Conservation (phyloP, 1,140 invertebrate species). For the Saxidomus purpurata region DNA sequence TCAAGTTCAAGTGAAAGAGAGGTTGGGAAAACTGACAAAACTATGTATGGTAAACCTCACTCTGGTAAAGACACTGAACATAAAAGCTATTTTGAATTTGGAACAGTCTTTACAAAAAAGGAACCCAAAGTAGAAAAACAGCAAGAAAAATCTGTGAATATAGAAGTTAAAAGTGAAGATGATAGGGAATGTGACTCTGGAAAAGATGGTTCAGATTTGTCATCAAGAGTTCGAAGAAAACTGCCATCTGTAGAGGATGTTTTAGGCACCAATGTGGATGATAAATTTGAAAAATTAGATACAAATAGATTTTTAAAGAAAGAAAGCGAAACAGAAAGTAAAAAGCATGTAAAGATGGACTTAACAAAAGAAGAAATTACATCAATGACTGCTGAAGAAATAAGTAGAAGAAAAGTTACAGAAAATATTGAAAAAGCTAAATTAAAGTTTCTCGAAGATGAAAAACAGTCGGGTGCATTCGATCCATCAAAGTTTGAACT, state of each 20-base stretch:
- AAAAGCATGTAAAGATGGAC: background rate
- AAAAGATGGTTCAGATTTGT: slow-evolving; percentile 40
- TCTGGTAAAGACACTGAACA: slow-evolving; percentile 15
- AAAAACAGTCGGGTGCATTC: slow-evolving; percentile 42
- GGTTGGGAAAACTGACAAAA: background rate
- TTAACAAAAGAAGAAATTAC: slow-evolving; percentile 20
- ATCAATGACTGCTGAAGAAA: slow-evolving; percentile 38
- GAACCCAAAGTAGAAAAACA: slow-evolving; percentile 20
- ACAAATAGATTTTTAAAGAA: background rate
- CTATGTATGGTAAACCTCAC: background rate
- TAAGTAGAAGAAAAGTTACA: slow-evolving; percentile 42
- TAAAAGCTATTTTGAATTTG: slow-evolving; percentile 65
- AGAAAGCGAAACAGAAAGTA: background rate
- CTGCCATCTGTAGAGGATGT: slow-evolving; percentile 63
- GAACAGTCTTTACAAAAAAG: slow-evolving; percentile 61
- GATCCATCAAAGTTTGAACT: slow-evolving; percentile 55
- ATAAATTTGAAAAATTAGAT: background rate
- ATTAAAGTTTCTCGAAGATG: slow-evolving; percentile 31
- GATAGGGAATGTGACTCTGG: slow-evolving; percentile 34
- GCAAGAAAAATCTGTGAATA: background rate
- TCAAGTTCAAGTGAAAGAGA: slow-evolving; percentile 43
- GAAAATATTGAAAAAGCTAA: slow-evolving; percentile 61
- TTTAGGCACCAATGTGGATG: slow-evolving; percentile 25
- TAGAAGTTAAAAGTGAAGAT: slow-evolving; percentile 14
- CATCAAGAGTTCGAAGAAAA: slow-evolving; percentile 40